Evolutionary conservation across 2,113 vertebrate species (phyloP).

Genomic region (Polyodon spathula): DNA sequence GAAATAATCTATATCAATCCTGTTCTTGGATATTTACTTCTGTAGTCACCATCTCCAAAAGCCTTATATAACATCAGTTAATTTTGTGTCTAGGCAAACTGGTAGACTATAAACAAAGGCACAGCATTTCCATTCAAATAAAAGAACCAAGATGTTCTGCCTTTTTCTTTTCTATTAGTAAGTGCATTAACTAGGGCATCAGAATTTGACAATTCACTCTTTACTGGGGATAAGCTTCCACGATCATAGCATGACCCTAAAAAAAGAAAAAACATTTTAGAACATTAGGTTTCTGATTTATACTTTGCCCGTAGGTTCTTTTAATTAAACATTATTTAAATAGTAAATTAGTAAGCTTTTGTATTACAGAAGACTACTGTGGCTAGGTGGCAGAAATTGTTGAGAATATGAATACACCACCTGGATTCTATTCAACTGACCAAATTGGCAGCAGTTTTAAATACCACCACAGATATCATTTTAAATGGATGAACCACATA

Average conservation of each 20-base stretch:
- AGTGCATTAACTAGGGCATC: conserved; percentile 36
- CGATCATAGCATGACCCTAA: conserved; percentile 88
- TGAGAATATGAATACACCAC: too few relatives aligned
- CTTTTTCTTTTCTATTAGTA: background rate
- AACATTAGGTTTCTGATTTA: background rate
- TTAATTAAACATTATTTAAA: too few relatives aligned
- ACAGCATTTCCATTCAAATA: background rate
- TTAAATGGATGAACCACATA: too few relatives aligned
- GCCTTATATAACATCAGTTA: background rate
- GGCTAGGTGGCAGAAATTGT: too few relatives aligned
- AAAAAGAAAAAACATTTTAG: conserved; percentile 8
- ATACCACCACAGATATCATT: too few relatives aligned
- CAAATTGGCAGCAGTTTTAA: too few relatives aligned
- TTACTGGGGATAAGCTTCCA: conserved; percentile 87
- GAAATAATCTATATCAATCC: background rate
- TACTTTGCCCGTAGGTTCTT: too few relatives aligned
- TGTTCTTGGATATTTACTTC: background rate
- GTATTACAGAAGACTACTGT: too few relatives aligned
- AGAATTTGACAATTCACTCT: background rate
- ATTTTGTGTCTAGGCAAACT: conserved; percentile 38
- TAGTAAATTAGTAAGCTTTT: too few relatives aligned
- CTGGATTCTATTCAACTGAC: too few relatives aligned
- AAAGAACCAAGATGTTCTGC: background rate
- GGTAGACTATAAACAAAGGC: conserved; percentile 35
- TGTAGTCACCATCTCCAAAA: background rate